These are phyloP conservation scores for Boleophthalmus pectinirostris DNA, from an alignment of 2,113 vertebrate genomes.

Conservation along the genomic window DNA sequence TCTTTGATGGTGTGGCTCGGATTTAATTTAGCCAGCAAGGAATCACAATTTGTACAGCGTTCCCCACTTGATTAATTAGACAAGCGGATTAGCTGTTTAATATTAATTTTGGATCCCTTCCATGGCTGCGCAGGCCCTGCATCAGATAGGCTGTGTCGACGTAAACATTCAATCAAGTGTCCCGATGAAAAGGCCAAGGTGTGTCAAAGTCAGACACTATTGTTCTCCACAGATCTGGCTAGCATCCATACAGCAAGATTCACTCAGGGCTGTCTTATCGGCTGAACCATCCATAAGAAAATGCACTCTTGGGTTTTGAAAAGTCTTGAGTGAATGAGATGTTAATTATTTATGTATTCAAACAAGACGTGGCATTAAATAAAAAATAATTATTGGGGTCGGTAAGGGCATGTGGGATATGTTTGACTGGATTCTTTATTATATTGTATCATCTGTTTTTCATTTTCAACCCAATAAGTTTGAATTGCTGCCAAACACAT, in stretches of 20 bases:
- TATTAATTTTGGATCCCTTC: slow-evolving; percentile 70
- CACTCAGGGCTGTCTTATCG: slow-evolving; percentile 75
- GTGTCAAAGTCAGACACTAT: slow-evolving; percentile 64
- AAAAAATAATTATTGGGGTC: not conserved
- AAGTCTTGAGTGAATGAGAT: not conserved
- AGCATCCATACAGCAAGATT: slow-evolving; percentile 88
- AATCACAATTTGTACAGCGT: slow-evolving; percentile 72
- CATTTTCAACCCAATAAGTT: not conserved
- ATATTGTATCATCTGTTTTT: not conserved
- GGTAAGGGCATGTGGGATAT: not conserved
- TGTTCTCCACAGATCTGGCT: slow-evolving; percentile 81
- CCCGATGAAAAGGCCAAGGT: slow-evolving; percentile 61
- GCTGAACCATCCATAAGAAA: not conserved
- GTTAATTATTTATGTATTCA: not conserved
- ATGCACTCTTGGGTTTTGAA: not conserved
- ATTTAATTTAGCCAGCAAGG: slow-evolving; percentile 58
- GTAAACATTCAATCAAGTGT: slow-evolving; percentile 71
- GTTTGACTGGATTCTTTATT: not conserved
- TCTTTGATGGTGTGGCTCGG: slow-evolving; percentile 34
- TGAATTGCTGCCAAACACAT: not conserved
- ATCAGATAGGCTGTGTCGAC: slow-evolving; percentile 57
- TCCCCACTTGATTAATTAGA: slow-evolving; percentile 75
- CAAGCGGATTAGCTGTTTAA: slow-evolving; percentile 76
- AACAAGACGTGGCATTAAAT: no score
- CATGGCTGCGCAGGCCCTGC: slow-evolving; percentile 44